Evolutionary conservation across 2,797 vertebrate species (phyloP).

Genomic region (Halcyon smyrnensis): DNA sequence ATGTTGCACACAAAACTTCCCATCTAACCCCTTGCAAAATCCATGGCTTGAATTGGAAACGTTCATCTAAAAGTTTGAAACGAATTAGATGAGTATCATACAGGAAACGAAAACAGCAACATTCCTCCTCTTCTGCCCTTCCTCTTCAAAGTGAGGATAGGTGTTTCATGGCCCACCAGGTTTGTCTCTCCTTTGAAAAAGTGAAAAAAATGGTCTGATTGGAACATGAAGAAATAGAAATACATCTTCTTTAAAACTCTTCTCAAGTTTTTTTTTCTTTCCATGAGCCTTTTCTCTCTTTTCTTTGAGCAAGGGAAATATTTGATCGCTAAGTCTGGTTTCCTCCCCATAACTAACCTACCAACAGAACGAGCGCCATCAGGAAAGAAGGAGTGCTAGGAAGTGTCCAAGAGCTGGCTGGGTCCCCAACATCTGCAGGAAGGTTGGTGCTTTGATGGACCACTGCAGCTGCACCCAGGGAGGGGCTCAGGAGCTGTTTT

Average conservation of each 20-base stretch:
- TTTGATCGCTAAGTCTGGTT: not conserved
- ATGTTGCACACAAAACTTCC: not conserved
- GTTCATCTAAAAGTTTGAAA: not conserved
- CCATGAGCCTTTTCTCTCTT: not conserved
- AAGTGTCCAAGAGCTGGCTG: not conserved
- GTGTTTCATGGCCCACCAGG: not conserved
- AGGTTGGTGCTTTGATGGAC: not conserved
- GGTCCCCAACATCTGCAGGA: not conserved
- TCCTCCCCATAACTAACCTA: not conserved
- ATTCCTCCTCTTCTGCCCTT: not conserved
- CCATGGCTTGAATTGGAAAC: not conserved
- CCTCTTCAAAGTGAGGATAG: not conserved
- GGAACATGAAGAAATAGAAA: not conserved
- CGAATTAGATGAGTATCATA: not conserved
- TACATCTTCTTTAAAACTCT: not conserved
- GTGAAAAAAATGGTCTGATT: not conserved
- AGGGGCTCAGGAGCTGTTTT: not conserved
- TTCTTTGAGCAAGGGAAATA: not conserved
- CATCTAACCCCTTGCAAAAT: not conserved
- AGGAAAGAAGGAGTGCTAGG: not conserved
- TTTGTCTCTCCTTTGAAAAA: not conserved
- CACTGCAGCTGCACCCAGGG: fast-evolving
- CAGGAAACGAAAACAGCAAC: not conserved
- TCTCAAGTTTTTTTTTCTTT: not conserved
- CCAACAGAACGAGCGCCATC: not conserved